Base-by-base conservation (phyloP, 2,113 vertebrate genomes). In the Oncorhynchus mykiss region DNA sequence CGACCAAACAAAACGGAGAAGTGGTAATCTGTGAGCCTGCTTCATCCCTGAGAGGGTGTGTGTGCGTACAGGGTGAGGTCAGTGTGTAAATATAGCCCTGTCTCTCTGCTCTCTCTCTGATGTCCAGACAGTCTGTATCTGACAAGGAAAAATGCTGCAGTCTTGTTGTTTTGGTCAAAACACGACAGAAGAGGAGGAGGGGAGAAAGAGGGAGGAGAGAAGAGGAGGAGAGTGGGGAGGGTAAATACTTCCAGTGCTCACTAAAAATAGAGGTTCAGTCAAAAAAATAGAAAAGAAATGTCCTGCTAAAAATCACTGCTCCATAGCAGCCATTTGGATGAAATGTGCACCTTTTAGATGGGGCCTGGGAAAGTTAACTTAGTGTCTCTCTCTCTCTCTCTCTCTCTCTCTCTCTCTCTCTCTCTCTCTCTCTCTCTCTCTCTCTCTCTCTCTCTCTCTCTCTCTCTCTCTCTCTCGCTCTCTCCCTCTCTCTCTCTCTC, bases 221-320 rank as follows among this genome's bases (percentile, higher is more conserved):
- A 16, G 22, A 68, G 72, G 31, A 24, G 27, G 25, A 57, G 75
- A 48, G 62, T 13, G 67, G 13, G 78, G 76, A 14, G 75, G 83
- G 78, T 62, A 64, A 74, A 88, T 88, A 86, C 84, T 84, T 88
- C 86, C 82, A 88, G 75, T 79, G 72, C 71, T 87, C 80, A 83
- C 89, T 90, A 91, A 89, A 92, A 91, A 92, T 90, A 92, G 89
- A 29, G 31, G 73, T 64, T 79, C 27, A 5, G 79, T 76, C 62
- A 70, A 78, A 80, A 68, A 80, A 88, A 75, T 22, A 27, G 34
- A 69, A 73, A 80, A 86, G 85, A 25, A 51, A 74, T 66, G 77
- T 88, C 86, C 88, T 91, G 89, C 88, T 90, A 88, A 92, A 91
- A 91, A 87, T 92, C 89, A 89, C 87, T 89, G 86, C 88, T 91